A percentile compares a stretch with the other conserved stretches of the same genome.
phyloP scores from a whole-genome alignment of 1,140 invertebrate species.

The Drosophila setifemur region DNA sequence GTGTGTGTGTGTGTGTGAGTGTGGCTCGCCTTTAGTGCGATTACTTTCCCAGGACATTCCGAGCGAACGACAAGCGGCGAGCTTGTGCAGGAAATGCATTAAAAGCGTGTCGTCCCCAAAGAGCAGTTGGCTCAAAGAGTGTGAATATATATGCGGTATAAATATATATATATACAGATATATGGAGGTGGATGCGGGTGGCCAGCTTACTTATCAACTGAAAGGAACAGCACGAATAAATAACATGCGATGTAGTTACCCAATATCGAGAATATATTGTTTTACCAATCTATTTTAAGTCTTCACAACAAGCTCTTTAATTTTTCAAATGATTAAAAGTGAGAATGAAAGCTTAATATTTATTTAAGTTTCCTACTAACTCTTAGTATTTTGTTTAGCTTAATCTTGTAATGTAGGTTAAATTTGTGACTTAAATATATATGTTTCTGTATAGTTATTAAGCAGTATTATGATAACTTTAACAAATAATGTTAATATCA shows the following conservation, averaged over 20 bases:
- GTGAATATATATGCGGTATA: constrained; percentile 7
- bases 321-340: too few species aligned
- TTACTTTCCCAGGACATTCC: constrained; percentile 34
- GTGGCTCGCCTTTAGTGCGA: constrained; percentile 38
- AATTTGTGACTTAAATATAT: too few species aligned
- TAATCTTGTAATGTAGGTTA: too few species aligned
- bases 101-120: constrained; percentile 54
- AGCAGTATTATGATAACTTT: too few species aligned
- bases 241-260: constrained; percentile 15
- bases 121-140: constrained; percentile 19
- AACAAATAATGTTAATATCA: too few species aligned
- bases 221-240: not conserved
- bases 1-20: constrained; percentile 11
- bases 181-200: not conserved
- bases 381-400: too few species aligned
- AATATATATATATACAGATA: too few species aligned
- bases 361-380: too few species aligned
- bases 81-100: constrained; percentile 60
- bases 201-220: constrained; percentile 18
- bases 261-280: constrained; percentile 7
- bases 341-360: too few species aligned
- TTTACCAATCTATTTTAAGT: too few species aligned
- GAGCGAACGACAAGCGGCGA: not conserved
- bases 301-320: too few species aligned
- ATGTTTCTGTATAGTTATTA: too few species aligned